phyloP scores from a whole-genome alignment of 2,797 vertebrate species.

The Ataeniobius toweri region DNA sequence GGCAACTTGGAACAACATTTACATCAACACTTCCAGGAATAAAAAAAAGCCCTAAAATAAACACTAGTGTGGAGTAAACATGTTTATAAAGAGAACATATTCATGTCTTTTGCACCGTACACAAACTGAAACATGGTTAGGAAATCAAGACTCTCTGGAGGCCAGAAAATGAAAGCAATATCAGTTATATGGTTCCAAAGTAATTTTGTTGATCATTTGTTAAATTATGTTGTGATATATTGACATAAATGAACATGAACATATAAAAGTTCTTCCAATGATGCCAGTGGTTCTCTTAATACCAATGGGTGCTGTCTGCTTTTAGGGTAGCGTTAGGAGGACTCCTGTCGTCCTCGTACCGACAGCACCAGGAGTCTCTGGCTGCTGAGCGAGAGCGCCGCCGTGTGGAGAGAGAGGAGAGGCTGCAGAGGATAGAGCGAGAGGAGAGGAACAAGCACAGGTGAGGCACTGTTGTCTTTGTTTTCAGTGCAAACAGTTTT shows the following conservation, averaged over 20 bases:
- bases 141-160: conserved; percentile 14
- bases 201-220: conserved; percentile 7
- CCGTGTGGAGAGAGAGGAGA: conserved; percentile 91
- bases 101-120: background rate
- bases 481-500: background rate
- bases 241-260: background rate
- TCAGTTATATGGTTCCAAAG: conserved; percentile 1
- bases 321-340: conserved; percentile 85
- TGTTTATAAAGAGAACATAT: background rate
- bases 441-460: conserved; percentile 97
- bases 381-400: conserved; percentile 92
- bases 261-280: background rate
- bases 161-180: conserved; percentile 21
- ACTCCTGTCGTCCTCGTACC: conserved; percentile 92
- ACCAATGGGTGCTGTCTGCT: conserved; percentile 2
- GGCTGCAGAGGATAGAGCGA: conserved; percentile 91
- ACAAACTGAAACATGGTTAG: background rate
- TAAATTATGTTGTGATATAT: background rate
- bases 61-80: background rate
- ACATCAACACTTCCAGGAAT: background rate
- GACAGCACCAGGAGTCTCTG: conserved; percentile 95
- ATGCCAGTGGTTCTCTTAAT: background rate
- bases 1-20: conserved; percentile 3
- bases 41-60: conserved; percentile 7
- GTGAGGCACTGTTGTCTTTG: conserved; percentile 66